Conservation (phyloP, 1,140 invertebrate species). For the Metaphire vulgaris region DNA sequence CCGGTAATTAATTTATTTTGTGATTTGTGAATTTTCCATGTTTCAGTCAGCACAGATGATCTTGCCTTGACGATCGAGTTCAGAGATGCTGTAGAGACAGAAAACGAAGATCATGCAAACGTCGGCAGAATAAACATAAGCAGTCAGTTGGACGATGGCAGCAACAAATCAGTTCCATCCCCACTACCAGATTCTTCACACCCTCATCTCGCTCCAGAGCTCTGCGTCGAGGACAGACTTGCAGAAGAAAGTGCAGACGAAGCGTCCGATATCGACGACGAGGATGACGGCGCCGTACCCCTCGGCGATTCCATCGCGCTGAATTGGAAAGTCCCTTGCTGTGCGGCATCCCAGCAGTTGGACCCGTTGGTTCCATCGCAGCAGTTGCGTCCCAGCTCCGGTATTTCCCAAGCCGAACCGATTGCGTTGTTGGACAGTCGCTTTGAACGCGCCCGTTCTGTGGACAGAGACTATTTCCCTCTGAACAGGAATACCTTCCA, state of each 20-base stretch:
- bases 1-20: too few species aligned
- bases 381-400: too few species aligned
- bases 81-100: neutral
- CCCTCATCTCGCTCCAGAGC: neutral
- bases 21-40: too few species aligned
- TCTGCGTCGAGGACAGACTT: neutral
- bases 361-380: neutral
- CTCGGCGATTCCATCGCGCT: neutral
- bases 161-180: neutral
- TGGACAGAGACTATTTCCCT: neutral
- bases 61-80: neutral
- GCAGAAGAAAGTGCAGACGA: neutral
- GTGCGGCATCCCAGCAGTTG: neutral
- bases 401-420: neutral
- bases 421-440: neutral
- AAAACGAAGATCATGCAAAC: neutral
- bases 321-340: neutral
- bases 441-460: neutral
- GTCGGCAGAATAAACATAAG: too few species aligned
- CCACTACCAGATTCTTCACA: neutral
- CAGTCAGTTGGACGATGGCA: neutral
- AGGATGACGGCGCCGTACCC: neutral
- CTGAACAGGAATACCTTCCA: neutral
- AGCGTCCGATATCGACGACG: neutral
- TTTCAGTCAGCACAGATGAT: neutral